Percentiles rank a stretch among this genome's conserved stretches.
Conservation (phyloP, 2,888 invertebrate genomes). For the Amblyjoppa proteus region DNA sequence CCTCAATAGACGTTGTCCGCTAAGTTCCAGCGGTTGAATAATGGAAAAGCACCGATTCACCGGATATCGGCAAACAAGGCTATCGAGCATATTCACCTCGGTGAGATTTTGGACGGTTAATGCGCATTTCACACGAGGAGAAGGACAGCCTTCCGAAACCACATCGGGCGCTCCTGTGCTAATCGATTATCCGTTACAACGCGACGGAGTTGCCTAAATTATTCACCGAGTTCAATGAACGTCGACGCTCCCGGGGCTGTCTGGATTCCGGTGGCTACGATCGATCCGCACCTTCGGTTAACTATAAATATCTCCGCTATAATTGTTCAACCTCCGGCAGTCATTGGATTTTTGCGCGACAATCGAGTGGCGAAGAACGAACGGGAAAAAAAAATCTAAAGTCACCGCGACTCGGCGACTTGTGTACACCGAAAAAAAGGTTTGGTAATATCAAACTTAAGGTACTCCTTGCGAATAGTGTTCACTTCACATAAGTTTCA, state of each 20-base stretch:
- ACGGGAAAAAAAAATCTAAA: neutral
- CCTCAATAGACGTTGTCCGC: too few species aligned
- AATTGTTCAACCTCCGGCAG: neutral
- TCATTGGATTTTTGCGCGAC: neutral
- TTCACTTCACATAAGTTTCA: too few species aligned
- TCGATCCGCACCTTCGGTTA: conserved; percentile 2
- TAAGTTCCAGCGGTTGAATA: too few species aligned
- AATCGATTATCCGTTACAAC: conserved; percentile 42
- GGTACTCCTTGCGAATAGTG: too few species aligned
- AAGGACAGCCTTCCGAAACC: neutral
- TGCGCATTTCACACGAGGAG: neutral
- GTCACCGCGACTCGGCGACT: neutral
- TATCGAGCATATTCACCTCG: too few species aligned
- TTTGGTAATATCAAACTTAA: neutral
- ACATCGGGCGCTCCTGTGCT: neutral
- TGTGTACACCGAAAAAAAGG: neutral
- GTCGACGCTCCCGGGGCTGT: conserved; percentile 1
- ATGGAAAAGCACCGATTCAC: too few species aligned
- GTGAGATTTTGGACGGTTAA: neutral
- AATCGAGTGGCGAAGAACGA: neutral
- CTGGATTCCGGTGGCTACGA: conserved; percentile 21
- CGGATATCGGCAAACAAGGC: too few species aligned
- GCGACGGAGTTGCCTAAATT: conserved; percentile 27
- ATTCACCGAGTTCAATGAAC: conserved; percentile 37
- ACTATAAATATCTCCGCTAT: conserved; percentile 17